A percentile compares a stretch with the other conserved stretches of the same genome.
These are phyloP conservation scores for Muraenolepis orangiensis DNA, from an alignment of 2,797 vertebrate genomes.

Conservation along the genomic window DNA sequence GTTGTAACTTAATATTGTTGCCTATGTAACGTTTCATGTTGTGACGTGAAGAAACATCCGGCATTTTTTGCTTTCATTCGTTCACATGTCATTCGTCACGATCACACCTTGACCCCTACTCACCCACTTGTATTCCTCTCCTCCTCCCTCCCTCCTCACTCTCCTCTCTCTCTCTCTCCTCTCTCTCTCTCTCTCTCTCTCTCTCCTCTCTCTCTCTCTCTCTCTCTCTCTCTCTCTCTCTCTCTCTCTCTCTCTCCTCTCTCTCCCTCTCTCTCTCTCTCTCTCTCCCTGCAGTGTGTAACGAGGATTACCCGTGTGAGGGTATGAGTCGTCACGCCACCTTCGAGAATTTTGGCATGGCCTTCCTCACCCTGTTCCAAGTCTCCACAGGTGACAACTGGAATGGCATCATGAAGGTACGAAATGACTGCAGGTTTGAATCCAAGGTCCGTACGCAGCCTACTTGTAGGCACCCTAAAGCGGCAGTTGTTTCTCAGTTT, in stretches of 20 bases:
- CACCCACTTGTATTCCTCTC: not conserved
- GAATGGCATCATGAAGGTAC: conserved; percentile 99
- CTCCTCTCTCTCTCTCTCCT: not conserved
- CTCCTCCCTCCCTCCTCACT: no score
- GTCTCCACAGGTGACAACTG: conserved; percentile 98
- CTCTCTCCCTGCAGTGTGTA: conserved; percentile 78
- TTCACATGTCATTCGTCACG: no score
- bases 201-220: conserved; percentile 4
- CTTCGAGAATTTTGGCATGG: conserved; percentile 98
- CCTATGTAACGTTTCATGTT: no score
- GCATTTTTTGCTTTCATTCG: no score
- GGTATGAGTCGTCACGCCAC: conserved; percentile 98
- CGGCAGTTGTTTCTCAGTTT: no score
- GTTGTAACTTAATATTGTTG: no score
- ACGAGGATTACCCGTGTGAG: conserved; percentile 92
- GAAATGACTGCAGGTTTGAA: not conserved
- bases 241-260: conserved; percentile 7
- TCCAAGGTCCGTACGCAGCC: not conserved
- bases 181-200: not conserved
- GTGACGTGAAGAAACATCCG: no score
- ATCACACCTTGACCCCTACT: not conserved
- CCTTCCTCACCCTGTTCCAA: conserved; percentile 96
- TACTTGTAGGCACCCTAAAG: not conserved
- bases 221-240: conserved; percentile 17
- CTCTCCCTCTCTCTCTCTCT: not conserved